Base-by-base conservation (phyloP, 2,888 invertebrate species). In the Syritta pipiens region DNA sequence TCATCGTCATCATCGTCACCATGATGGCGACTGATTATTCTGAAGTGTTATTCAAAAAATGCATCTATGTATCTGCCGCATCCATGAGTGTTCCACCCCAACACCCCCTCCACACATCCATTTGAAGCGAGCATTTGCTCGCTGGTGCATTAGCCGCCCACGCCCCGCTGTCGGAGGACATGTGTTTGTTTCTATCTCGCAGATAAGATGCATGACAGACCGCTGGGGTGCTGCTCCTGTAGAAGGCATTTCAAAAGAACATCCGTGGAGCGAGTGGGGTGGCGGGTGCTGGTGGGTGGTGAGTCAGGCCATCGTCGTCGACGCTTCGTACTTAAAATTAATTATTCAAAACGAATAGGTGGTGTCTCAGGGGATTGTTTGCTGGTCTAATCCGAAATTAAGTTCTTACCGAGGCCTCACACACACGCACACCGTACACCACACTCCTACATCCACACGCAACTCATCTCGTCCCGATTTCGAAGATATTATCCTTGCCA, bases 261-360 rank as follows among this genome's bases (percentile, higher is more conserved):
- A 77, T 72, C 77, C 44, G 53, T 17, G 26, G 48, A 44, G 12
- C 1, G 22, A 4, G 14, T 9, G 40, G n/a, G 12, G 6, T 20
- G 7, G 10, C 9, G 22, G 24, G 37, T 3, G 9, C 22, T 14
- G 35, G 17, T 6, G 1, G 17, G 14, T 17, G 20, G 10, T 17
- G 46, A 26, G 20, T 53, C 55, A 57, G 40, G 59, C 42, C 67
- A 30, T 28, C 60, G 49, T 40, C 37, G 37, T 65, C 51, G 59
- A 30, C 44, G 42, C 60, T 74, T 44, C 67, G 55, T 68, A 74
- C 59, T 74, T 74, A 19, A 74, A 60, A 74, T 79, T 79, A 79
- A 79, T 74, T 74, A 79, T 79, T 72, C 60, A 79, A 79, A 67
- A 79, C 67, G 65, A 53, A 65, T 62, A 49, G 79, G 79, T 74